These are phyloP conservation scores for Dinoponera quadriceps DNA, from an alignment of 1,140 invertebrate species.

Conservation along the genomic window DNA sequence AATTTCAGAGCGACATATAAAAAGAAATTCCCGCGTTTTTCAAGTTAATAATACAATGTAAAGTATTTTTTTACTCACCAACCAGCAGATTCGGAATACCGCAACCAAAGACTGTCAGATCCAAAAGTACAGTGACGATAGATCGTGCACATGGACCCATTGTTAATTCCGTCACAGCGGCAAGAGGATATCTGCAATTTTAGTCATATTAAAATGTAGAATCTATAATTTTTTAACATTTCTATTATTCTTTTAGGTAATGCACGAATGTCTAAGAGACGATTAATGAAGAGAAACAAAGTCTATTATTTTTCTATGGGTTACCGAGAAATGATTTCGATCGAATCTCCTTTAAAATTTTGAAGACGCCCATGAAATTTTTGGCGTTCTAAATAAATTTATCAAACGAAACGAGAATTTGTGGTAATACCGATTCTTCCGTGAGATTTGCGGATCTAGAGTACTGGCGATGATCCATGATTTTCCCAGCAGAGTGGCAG, in stretches of 20 bases:
- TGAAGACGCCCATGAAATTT: too few species aligned
- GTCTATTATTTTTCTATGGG: too few species aligned
- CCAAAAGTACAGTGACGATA: conserved; percentile 89
- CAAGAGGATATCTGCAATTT: conserved; percentile 89
- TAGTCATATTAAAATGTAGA: conserved; percentile 1
- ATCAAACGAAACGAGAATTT: too few species aligned
- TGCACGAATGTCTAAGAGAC: not conserved
- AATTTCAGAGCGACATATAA: not conserved
- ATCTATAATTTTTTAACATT: conserved; percentile 3
- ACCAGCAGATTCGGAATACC: conserved; percentile 92
- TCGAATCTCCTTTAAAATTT: not conserved
- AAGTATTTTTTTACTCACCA: conserved; percentile 84
- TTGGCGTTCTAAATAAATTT: too few species aligned
- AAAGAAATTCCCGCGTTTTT: not conserved
- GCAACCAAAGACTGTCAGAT: conserved; percentile 90
- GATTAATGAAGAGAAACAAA: not conserved
- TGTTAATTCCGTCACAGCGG: conserved; percentile 91
- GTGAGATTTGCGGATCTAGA: conserved; percentile 88
- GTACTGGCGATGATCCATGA: conserved; percentile 91
- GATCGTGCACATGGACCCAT: conserved; percentile 87
- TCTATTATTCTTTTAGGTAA: not conserved
- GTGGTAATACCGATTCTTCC: conserved; percentile 87
- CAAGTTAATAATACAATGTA: not conserved
- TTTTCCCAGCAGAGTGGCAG: conserved; percentile 89
- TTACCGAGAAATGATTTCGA: not conserved